These are phyloP conservation scores for Drusus annulatus DNA, from an alignment of 1,140 invertebrate genomes.

Conservation along the genomic window DNA sequence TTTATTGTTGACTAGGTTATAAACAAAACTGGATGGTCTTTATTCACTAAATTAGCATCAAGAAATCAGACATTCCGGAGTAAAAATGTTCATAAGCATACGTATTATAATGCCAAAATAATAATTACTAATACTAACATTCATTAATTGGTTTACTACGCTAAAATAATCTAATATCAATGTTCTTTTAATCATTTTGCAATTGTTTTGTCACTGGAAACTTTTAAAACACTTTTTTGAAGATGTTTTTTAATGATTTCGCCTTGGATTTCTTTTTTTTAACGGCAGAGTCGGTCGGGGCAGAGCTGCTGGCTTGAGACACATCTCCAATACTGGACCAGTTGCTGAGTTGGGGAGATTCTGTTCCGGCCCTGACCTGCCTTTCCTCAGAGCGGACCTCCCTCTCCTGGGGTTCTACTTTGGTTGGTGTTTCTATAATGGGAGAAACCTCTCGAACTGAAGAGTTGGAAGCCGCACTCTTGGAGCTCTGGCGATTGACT, in stretches of 20 bases:
- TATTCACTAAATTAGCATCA: not conserved
- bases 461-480: conserved; percentile 65
- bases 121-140: not conserved
- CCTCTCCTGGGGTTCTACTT: conserved; percentile 24
- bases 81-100: conserved; percentile 3
- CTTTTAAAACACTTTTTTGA: conserved; percentile 77
- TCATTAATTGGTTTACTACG: no score
- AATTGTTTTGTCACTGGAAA: not conserved
- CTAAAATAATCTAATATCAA: no score
- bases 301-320: conserved; percentile 66
- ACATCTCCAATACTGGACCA: conserved; percentile 71
- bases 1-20: not conserved
- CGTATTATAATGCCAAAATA: not conserved
- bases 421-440: conserved; percentile 2
- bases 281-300: conserved; percentile 61
- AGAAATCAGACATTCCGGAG: not conserved
- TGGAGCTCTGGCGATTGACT: conserved; percentile 68
- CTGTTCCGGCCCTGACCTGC: conserved; percentile 64
- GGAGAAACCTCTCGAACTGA: conserved; percentile 9
- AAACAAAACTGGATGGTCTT: not conserved
- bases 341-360: conserved; percentile 67
- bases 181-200: no score
- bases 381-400: conserved; percentile 67
- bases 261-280: conserved; percentile 71
- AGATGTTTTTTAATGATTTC: conserved; percentile 73